Evolutionary conservation across 2,888 invertebrate genomes (phyloP).

Genomic region (Lasioglossum leucozonium): DNA sequence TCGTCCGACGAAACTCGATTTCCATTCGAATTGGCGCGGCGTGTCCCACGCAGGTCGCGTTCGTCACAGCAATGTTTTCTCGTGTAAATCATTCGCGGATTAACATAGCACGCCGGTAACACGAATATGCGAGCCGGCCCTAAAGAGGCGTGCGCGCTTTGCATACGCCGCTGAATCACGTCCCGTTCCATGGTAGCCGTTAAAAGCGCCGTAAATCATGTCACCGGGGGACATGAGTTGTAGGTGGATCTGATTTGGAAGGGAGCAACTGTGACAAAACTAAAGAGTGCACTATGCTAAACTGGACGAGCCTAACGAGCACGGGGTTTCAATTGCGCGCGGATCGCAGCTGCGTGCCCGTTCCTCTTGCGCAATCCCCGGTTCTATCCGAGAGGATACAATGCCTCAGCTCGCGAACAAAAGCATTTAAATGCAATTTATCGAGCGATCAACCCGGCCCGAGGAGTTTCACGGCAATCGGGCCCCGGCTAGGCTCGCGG

Average conservation of each 20-base stretch:
- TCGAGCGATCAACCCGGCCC: constrained; percentile 22
- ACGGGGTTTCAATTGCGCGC: constrained; percentile 51
- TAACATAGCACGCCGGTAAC: constrained; percentile 52
- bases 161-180: constrained; percentile 58
- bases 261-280: constrained; percentile 58
- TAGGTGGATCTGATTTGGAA: constrained; percentile 69
- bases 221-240: constrained; percentile 58
- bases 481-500: neutral
- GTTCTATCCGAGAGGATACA: constrained; percentile 22
- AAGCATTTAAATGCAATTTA: constrained; percentile 48
- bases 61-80: constrained; percentile 26
- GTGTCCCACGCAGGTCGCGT: neutral
- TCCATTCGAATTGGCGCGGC: neutral
- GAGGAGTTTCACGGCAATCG: constrained; percentile 7
- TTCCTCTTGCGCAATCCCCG: constrained; percentile 40
- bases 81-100: constrained; percentile 64
- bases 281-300: constrained; percentile 56
- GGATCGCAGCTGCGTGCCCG: constrained; percentile 35
- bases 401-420: constrained; percentile 29
- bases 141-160: constrained; percentile 60
- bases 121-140: constrained; percentile 45
- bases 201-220: constrained; percentile 68
- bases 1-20: neutral
- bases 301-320: constrained; percentile 47
- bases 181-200: constrained; percentile 56